Base-by-base conservation (phyloP, 2,797 vertebrate genomes). In the Chelon auratus region DNA sequence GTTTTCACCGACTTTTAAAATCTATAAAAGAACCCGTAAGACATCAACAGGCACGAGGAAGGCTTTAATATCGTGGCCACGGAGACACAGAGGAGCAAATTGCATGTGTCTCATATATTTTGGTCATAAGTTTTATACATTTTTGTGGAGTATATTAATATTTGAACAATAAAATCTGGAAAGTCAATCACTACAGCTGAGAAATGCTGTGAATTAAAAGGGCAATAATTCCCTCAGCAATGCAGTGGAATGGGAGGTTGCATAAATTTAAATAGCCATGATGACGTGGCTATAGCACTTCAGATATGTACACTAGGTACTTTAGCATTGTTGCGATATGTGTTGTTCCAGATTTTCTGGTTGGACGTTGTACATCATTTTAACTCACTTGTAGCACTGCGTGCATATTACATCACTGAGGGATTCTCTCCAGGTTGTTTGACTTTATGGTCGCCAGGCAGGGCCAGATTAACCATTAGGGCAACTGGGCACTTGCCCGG, bases 341-440 rank as follows among this genome's bases (percentile, higher is more conserved):
- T n/a, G 15, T 1, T 15, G 42, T 17, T 47, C 0, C 30, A 33
- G 45, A 18, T 47, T 47, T 18, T 47, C 45, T 18, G 42, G 12
- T 12, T 39, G 37, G 37, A 40, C 12, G 3, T 11, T 40, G 9
- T 14, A 14, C 2, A 43, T 43, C 4, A 43, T 43, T 33, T 33
- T 33, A 33, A 20, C n/a, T 45, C 4, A 24, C 5, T 2, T 54
- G 22, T 8, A 56, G 42, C 48, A 20, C 0, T 0, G 0, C 2
- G 5, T 17, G 22, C 15, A 60, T 3, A 40, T 82, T 55, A 58
- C 65, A 48, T 69, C 10, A 73, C 22, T 17, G 3, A 78, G 42
- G 48, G 77, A 78, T 42, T 59, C 3, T 2, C 5, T 51, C 37
- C 20, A 45, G 37, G 69, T 68, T 81, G 69, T 75, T 82, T 76